phyloP scores from a whole-genome alignment of 2,113 vertebrate species.

The Equus quagga region DNA sequence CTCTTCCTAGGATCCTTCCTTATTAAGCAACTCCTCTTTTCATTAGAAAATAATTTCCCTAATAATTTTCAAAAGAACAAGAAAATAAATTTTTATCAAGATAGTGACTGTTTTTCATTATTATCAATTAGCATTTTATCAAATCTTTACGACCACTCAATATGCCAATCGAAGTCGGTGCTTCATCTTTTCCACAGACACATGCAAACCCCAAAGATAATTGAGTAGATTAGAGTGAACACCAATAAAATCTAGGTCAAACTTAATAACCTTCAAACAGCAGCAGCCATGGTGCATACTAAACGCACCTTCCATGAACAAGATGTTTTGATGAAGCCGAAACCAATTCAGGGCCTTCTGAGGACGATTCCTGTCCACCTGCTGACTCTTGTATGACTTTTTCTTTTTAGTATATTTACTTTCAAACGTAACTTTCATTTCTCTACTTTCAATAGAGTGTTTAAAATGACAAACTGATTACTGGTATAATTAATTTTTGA shows the following conservation, averaged over 20 bases:
- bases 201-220: constrained; percentile 59
- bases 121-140: constrained; percentile 61
- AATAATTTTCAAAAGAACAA: constrained; percentile 43
- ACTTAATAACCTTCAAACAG: constrained; percentile 77
- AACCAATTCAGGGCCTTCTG: constrained; percentile 33
- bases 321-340: constrained; percentile 45
- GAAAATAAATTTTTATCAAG: constrained; percentile 52
- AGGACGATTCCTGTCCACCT: not conserved
- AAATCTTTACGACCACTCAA: constrained; percentile 61
- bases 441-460: not conserved
- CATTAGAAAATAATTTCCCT: constrained; percentile 36
- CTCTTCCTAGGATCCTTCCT: not conserved
- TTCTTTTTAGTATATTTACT: not conserved
- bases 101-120: constrained; percentile 48
- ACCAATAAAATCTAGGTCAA: constrained; percentile 79
- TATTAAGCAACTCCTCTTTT: constrained; percentile 41
- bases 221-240: constrained; percentile 70
- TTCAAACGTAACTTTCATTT: constrained; percentile 18
- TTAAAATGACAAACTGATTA: constrained; percentile 32
- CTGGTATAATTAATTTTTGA: constrained; percentile 34
- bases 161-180: constrained; percentile 63
- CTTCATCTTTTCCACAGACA: constrained; percentile 59
- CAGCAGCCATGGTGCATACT: constrained; percentile 64
- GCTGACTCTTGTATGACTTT: constrained; percentile 59
- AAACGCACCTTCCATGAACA: constrained; percentile 58